phyloP scores from a whole-genome alignment of 1,140 invertebrate species.

The Caenorhabditis tropicalis region DNA sequence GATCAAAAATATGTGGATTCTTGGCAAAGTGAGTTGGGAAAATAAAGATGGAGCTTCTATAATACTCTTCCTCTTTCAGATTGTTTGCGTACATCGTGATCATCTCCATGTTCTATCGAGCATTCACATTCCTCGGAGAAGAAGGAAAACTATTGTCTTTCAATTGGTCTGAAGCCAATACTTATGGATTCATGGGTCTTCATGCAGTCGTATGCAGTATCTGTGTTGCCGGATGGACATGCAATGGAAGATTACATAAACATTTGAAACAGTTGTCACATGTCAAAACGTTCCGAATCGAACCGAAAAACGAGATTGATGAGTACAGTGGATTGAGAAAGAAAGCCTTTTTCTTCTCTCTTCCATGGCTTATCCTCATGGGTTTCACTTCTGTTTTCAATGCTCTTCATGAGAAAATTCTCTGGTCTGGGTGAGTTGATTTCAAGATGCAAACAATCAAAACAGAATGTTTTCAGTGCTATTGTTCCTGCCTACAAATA shows the following conservation, averaged over 20 bases:
- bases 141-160: not conserved
- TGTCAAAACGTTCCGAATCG: not conserved
- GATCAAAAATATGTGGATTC: not conserved
- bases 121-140: slow-evolving; percentile 2
- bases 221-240: slow-evolving; percentile 2
- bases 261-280: not conserved
- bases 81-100: not conserved
- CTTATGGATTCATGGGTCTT: slow-evolving; percentile 2
- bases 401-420: not conserved
- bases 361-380: not conserved
- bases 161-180: not conserved
- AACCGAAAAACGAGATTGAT: not conserved
- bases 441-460: not conserved
- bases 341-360: not conserved
- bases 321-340: slow-evolving; percentile 16
- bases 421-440: not conserved
- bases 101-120: not conserved
- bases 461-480: not conserved
- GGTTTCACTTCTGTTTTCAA: not conserved
- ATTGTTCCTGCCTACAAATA: not conserved
- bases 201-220: not conserved
- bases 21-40: slow-evolving; percentile 4
- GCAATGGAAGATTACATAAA: not conserved
- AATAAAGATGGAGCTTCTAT: not conserved
- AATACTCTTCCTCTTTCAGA: not conserved